Percentiles rank a stretch among this genome's conserved stretches.
phyloP scores from a whole-genome alignment of 2,888 invertebrate species.

The Eretmocerus hayati region DNA sequence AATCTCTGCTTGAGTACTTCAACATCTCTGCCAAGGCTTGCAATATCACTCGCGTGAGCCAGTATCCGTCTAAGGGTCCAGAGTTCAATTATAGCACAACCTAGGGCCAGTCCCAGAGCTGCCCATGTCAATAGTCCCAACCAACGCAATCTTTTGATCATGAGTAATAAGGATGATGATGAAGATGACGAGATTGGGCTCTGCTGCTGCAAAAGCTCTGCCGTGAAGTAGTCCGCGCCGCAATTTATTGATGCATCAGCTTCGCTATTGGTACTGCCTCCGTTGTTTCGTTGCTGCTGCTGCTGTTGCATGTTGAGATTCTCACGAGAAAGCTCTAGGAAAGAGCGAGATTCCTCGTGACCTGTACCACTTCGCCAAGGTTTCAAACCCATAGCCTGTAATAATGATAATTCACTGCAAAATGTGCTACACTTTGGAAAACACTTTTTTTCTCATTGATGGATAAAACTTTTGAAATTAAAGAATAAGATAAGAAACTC shows the following conservation, averaged over 20 bases:
- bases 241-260: too few relatives aligned
- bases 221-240: too few relatives aligned
- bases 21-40: conserved; percentile 35
- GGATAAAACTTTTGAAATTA: too few relatives aligned
- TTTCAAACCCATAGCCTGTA: too few relatives aligned
- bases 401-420: too few relatives aligned
- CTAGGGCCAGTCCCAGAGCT: conserved; percentile 31
- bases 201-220: too few relatives aligned
- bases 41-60: conserved; percentile 34
- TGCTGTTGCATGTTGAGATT: conserved; percentile 39
- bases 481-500: too few relatives aligned
- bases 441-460: too few relatives aligned
- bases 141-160: too few relatives aligned
- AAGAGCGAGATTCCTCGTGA: conserved; percentile 35
- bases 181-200: background rate
- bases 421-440: too few relatives aligned
- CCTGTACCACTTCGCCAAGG: background rate
- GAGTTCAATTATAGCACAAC: conserved; percentile 35
- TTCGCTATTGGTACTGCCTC: too few relatives aligned
- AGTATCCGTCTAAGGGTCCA: conserved; percentile 34
- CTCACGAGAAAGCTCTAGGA: conserved; percentile 39
- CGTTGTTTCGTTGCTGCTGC: conserved; percentile 36
- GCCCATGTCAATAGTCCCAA: conserved; percentile 31
- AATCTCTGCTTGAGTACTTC: conserved; percentile 37
- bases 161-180: background rate